A percentile compares a stretch with the other conserved stretches of the same genome.
phyloP scores from a whole-genome alignment of 2,888 invertebrate genomes.

The Meloe dianella region DNA sequence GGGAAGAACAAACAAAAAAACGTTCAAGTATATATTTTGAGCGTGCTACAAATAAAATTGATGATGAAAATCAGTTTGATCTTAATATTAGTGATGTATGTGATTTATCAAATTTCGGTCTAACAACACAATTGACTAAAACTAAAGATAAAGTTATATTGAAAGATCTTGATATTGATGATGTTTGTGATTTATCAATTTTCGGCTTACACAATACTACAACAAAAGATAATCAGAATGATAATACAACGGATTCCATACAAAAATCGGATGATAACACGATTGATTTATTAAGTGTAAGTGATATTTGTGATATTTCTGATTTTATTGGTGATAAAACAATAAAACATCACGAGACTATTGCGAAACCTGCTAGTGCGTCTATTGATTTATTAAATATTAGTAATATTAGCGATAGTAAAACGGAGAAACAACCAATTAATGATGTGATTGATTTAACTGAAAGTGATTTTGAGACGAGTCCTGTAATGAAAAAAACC shows the following conservation, averaged over 20 bases:
- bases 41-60: neutral
- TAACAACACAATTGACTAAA: slow-evolving; percentile 14
- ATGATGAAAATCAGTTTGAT: neutral
- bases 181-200: slow-evolving; percentile 41
- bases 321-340: slow-evolving; percentile 2
- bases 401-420: neutral
- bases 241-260: slow-evolving; percentile 15
- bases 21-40: slow-evolving; percentile 5
- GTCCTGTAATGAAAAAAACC: slow-evolving; percentile 15
- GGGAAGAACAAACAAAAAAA: neutral
- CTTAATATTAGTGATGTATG: slow-evolving; percentile 33
- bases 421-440: neutral
- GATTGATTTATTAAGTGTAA: neutral
- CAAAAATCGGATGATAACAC: neutral
- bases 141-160: neutral
- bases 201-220: slow-evolving; percentile 36
- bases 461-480: slow-evolving; percentile 28
- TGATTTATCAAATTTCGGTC: slow-evolving; percentile 28
- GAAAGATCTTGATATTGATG: slow-evolving; percentile 26
- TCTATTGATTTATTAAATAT: neutral
- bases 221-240: slow-evolving; percentile 13
- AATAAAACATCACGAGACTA: slow-evolving; percentile 12
- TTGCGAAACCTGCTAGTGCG: neutral
- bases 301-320: slow-evolving; percentile 9
- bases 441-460: slow-evolving; percentile 15